Base-by-base conservation (phyloP, 2,797 vertebrate genomes). In the Notoglanidium macrostoma region DNA sequence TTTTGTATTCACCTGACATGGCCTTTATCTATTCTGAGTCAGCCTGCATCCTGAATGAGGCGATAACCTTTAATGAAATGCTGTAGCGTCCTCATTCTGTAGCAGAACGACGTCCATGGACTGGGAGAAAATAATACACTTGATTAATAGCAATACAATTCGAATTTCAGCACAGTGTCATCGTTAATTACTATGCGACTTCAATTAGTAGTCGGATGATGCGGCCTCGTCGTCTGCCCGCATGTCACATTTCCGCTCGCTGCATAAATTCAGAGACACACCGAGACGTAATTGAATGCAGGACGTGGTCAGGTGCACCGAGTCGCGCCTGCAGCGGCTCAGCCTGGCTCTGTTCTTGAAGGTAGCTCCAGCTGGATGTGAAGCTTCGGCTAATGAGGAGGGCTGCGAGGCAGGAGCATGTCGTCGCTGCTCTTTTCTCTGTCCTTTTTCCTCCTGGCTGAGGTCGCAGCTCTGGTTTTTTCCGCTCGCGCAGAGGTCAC, bases 381-480 rank as follows among this genome's bases (percentile, higher is more conserved):
- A 29, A 32, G 61, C 61, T 67, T 68, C 14, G 8, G 63, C 51
- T 86, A 86, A 86, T 81, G 85, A 86, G 77, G 35, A 72, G 29
- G 85, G 85, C 35, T 79, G 32, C 4, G 67, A 87, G 77, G 78
- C 67, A 87, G 85, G 85, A 61, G 79, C 15, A 29, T 2, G 46
- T 21, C 5, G 7, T 19, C 29, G 9, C 29, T 74, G 19, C 68
- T 74, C 70, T 76, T 77, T 63, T 65, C 70, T 70, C 4, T 78
- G 81, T 87, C 82, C 86, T 78, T 84, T 84, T 76, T 26, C 9
- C 35, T 78, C 63, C 17, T 17, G 5, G 51, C 49, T 84, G 61
- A 84, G 86, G 86, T 87, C 86, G 84, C 61, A 44, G 57, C 35
- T 77, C 61, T 17, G 61, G 32, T 54, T 57, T 49, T 79, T 87